A percentile compares a stretch with the other conserved stretches of the same genome.
These are phyloP conservation scores for Troides oblongomaculatus DNA, from an alignment of 2,888 invertebrate genomes.

Conservation along the genomic window DNA sequence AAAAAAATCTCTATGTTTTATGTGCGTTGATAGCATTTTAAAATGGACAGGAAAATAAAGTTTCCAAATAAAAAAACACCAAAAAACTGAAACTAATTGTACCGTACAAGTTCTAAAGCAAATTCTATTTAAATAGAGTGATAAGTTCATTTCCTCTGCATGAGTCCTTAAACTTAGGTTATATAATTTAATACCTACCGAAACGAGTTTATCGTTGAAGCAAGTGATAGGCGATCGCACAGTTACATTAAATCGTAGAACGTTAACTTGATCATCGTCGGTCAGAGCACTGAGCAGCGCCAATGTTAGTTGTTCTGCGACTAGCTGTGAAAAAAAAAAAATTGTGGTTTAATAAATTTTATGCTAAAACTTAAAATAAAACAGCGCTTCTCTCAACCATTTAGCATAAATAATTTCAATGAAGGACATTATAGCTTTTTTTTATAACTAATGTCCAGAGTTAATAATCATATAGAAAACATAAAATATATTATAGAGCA, in stretches of 20 bases:
- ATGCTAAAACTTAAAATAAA: too few relatives aligned
- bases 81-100: too few relatives aligned
- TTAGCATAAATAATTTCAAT: too few relatives aligned
- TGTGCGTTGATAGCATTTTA: neutral
- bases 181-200: constrained; percentile 49
- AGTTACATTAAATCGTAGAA: constrained; percentile 61
- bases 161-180: neutral
- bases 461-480: too few relatives aligned
- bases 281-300: constrained; percentile 68
- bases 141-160: too few relatives aligned
- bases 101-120: too few relatives aligned
- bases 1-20: neutral
- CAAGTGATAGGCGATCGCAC: constrained; percentile 64
- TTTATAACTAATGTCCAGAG: too few relatives aligned
- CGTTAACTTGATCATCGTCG: constrained; percentile 71
- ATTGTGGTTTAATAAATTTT: neutral
- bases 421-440: too few relatives aligned
- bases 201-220: constrained; percentile 63
- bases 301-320: constrained; percentile 59
- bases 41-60: neutral
- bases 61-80: neutral
- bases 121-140: too few relatives aligned
- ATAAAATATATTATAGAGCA: too few relatives aligned
- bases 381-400: too few relatives aligned
- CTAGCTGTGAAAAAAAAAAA: constrained; percentile 34